Evolutionary conservation across 2,797 vertebrate genomes (phyloP), one percentile per base, ranked within the genome.

Genomic region (Helarctos malayanus): DNA sequence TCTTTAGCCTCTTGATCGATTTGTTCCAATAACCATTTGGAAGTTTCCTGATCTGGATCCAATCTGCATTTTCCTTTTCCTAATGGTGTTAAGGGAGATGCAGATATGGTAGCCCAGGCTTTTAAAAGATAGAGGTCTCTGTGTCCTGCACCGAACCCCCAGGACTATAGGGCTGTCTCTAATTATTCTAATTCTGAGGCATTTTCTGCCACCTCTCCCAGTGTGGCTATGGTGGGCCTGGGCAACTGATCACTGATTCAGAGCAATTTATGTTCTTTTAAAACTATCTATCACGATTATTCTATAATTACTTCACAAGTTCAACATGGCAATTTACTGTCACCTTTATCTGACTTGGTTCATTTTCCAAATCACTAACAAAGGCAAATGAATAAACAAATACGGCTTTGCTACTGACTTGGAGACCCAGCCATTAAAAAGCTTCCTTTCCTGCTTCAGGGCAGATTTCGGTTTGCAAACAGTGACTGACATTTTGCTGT

Each of bases 261-360:
- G 75, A 82, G 38, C 15, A 93, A 15, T 41, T 75, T 9, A 7
- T 41, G 9, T 79, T 73, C 89, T 83, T 92, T 73, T 65, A 69
- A 94, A 85, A 83, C 49, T 63, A n/a, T 0, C 21, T 32, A 35
- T 83, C 80, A 29, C 9, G 81, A 41, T 92, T 57, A 75, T 32
- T 11, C 73, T 27, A 75, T 19, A 47, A 49, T 75, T 63, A 61
- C 21, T 88, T 57, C 10, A 57, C 18, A 69, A 41, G 80, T 63
- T 85, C 61, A n/a, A 29, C 61, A 14, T 78, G 19, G 69, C 21
- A 15, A 78, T 79, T 93, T 75, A 63, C 65, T 89, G 15, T 89
- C 56, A 92, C 16, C 11, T 96, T 97, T 89, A 57, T 78, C 45
- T 91, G 79, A 35, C 76, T 82, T 57, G 35, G n/a, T 84, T 90